Conservation (phyloP, 2,113 vertebrate species). For the Pitta sordida region DNA sequence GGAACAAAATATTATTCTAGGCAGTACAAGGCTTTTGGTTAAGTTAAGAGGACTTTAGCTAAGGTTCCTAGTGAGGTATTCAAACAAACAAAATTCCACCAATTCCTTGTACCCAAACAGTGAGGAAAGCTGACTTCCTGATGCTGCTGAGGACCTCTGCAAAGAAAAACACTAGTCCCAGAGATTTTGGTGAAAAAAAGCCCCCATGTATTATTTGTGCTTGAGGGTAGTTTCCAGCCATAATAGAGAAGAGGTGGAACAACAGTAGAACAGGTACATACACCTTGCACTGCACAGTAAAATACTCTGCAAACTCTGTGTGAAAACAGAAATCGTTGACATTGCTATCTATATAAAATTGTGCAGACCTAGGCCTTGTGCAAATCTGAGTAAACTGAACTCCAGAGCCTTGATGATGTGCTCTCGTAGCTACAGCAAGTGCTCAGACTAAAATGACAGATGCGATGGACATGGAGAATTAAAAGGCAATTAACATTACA, state of each 20-base stretch:
- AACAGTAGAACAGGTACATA: background rate
- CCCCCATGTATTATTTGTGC: background rate
- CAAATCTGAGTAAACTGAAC: background rate
- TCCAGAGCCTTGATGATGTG: background rate
- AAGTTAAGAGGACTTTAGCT: background rate
- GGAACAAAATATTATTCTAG: background rate
- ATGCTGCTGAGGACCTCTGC: background rate
- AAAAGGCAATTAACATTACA: slow-evolving; percentile 2
- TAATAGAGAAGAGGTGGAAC: background rate
- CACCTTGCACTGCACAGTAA: background rate
- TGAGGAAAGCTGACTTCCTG: background rate
- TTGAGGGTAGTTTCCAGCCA: background rate
- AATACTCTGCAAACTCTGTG: background rate
- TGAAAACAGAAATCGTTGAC: background rate
- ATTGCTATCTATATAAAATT: background rate
- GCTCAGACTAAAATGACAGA: background rate
- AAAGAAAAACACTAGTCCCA: background rate
- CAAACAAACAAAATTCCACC: background rate
- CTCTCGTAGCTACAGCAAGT: background rate
- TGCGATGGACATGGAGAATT: background rate
- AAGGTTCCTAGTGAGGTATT: background rate
- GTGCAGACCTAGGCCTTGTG: background rate
- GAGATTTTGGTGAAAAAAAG: background rate
- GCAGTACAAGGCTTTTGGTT: background rate
- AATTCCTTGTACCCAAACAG: background rate